Base-by-base conservation (phyloP, 2,113 vertebrate species). In the Lota lota region DNA sequence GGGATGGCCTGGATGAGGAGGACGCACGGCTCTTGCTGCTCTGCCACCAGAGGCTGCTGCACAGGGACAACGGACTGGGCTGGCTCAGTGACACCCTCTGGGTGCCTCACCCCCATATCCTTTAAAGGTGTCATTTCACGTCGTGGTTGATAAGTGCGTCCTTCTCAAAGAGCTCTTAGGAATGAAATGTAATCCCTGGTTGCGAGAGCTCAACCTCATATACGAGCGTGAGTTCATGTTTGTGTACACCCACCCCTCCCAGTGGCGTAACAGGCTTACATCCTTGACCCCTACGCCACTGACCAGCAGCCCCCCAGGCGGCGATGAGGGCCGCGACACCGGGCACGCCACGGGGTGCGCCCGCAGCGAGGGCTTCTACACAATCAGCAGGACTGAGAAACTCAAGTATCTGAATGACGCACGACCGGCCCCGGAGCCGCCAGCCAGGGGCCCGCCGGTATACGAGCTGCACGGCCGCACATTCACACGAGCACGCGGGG, bases 61-160 rank as follows among this genome's bases (percentile, higher is more conserved):
- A 89, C 81, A 91, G 93, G 80, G 93, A 95, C 78, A 92, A 93
- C 0, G 93, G 93, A 83, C 92, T 88, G 82, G 93, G 94, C 79
- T 99, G 96, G 95, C 92, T 98, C 72, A 95, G 93, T 7, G 94
- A 95, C 85, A 95, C 94, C 0, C 88, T 89, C 5, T 99, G 97
- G 97, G 93, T 94, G 20, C 91, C 93, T 84, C 97, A 99, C 81
- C 95, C 97, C 90, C 88, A 99, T 99, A 99, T 99, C 97, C 95
- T 98, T 94, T 91, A 56, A n/a, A 56, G 53, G 18, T 56, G 51
- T 56, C 8, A 56, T 56, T 56, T 56, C 17, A 56, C 5, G 18
- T 3, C n/a, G 17, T 56, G 53, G 53, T 56, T 18, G n/a, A 18
- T 1, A 3, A 17, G 18, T 56, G 53, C 53, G 3, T 5, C 3